phyloP scores from a whole-genome alignment of 2,888 invertebrate species.

The Lapara coniferarum region DNA sequence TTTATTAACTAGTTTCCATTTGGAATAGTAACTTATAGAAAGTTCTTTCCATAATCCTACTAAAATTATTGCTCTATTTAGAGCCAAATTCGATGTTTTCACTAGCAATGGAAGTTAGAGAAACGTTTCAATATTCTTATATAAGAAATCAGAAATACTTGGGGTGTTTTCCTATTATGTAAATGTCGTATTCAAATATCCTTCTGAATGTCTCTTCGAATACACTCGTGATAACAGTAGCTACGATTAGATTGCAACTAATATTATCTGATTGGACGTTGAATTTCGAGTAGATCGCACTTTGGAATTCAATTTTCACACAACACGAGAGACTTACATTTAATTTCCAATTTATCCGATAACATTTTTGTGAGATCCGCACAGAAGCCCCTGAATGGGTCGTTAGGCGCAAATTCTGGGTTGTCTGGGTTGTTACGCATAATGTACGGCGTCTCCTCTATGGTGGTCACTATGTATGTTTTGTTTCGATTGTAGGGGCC shows the following conservation, averaged over 20 bases:
- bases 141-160: conserved; percentile 3
- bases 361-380: conserved; percentile 94
- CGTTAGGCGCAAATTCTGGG: conserved; percentile 86
- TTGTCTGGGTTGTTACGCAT: conserved; percentile 88
- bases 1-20: background rate
- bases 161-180: conserved; percentile 7
- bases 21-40: background rate
- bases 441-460: conserved; percentile 94
- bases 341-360: conserved; percentile 90
- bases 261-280: conserved; percentile 16
- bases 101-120: background rate
- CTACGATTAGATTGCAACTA: conserved; percentile 9
- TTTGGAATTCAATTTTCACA: conserved; percentile 24
- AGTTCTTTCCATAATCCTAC: background rate
- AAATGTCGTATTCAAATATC: conserved; percentile 18
- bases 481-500: conserved; percentile 90
- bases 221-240: background rate
- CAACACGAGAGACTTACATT: conserved; percentile 86
- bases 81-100: background rate
- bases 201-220: background rate
- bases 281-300: conserved; percentile 2
- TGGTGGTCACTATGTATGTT: conserved; percentile 93
- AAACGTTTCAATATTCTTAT: conserved; percentile 12
- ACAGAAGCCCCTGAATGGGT: conserved; percentile 94
- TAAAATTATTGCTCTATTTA: background rate